Conservation (phyloP, 2,888 invertebrate genomes). For the Phania funesta region DNA sequence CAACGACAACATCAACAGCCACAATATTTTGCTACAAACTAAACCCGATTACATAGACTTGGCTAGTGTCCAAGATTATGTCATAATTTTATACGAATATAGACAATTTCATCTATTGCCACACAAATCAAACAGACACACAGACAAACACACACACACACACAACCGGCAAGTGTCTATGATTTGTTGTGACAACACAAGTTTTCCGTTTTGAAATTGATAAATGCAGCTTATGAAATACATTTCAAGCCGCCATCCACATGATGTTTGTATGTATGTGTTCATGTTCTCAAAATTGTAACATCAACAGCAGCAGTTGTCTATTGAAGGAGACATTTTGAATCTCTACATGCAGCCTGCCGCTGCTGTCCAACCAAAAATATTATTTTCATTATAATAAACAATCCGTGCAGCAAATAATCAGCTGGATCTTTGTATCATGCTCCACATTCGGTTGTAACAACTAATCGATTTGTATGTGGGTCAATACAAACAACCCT, state of each 20-base stretch:
- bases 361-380: not conserved
- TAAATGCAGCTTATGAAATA: slow-evolving; percentile 51
- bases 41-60: slow-evolving; percentile 44
- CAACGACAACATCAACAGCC: slow-evolving; percentile 2
- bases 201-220: slow-evolving; percentile 48
- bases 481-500: not conserved
- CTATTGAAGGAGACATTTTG: not conserved
- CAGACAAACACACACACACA: not conserved
- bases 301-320: not conserved
- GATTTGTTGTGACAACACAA: slow-evolving; percentile 26
- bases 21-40: slow-evolving; percentile 35
- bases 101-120: slow-evolving; percentile 50
- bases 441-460: slow-evolving; percentile 15
- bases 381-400: not conserved
- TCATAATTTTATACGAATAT: slow-evolving; percentile 52
- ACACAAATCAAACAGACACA: not conserved
- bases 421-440: not conserved
- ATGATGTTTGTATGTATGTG: not conserved
- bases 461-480: slow-evolving; percentile 21
- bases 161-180: not conserved
- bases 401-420: not conserved
- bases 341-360: not conserved
- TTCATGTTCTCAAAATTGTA: not conserved
- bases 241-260: slow-evolving; percentile 20
- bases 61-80: slow-evolving; percentile 58